Evolutionary conservation across 1,140 invertebrate species (phyloP).

Genomic region (Philotrypesis tridentata): DNA sequence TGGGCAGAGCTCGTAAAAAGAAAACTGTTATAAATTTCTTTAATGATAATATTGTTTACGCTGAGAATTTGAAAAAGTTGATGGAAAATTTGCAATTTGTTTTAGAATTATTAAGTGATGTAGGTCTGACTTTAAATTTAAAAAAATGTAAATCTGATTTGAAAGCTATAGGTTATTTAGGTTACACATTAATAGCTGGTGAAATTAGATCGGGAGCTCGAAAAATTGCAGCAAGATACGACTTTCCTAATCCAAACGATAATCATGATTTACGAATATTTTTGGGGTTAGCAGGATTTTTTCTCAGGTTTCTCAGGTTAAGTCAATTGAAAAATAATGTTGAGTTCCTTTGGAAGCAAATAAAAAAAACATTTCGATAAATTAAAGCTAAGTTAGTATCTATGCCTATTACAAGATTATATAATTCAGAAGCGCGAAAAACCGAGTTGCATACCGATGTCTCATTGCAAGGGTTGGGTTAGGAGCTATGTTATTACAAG

Average conservation of each 20-base stretch:
- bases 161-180: constrained; percentile 54
- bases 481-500: constrained; percentile 33
- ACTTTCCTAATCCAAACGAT: constrained; percentile 1
- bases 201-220: constrained; percentile 51
- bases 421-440: constrained; percentile 34
- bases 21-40: too few species aligned
- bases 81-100: constrained; percentile 46
- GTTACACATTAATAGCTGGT: constrained; percentile 45
- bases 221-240: constrained; percentile 50
- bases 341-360: too few species aligned
- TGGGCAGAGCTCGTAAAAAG: neutral
- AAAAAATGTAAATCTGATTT: constrained; percentile 58
- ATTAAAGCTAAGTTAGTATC: constrained; percentile 24
- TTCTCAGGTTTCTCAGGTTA: constrained; percentile 56
- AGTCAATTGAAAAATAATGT: too few species aligned
- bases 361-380: neutral
- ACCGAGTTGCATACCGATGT: too few species aligned
- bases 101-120: constrained; percentile 49
- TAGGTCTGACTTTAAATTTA: constrained; percentile 57
- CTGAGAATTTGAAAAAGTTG: constrained; percentile 27
- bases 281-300: constrained; percentile 66
- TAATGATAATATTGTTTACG: constrained; percentile 43
- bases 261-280: constrained; percentile 61
- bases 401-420: constrained; percentile 20
- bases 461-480: constrained; percentile 6